phyloP scores from a whole-genome alignment of 2,888 invertebrate genomes.

The Campoplex nolae region DNA sequence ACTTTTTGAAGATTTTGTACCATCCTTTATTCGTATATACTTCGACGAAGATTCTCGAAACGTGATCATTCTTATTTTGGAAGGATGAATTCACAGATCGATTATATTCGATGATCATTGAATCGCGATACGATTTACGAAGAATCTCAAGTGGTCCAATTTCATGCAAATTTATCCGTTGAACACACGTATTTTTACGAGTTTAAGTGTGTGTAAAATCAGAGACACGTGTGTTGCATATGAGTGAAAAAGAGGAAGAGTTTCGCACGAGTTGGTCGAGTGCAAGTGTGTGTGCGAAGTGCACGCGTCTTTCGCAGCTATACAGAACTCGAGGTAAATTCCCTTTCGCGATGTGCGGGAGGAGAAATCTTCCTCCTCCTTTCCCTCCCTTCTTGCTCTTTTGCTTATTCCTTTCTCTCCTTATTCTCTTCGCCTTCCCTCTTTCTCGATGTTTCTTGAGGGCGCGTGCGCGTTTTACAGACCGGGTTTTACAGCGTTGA shows the following conservation, averaged over 20 bases:
- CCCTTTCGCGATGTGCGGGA: constrained; percentile 36
- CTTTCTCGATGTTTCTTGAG: constrained; percentile 47
- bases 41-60: neutral
- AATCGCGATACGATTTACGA: neutral
- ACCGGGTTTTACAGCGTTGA: constrained; percentile 76
- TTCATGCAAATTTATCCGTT: neutral
- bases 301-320: constrained; percentile 38
- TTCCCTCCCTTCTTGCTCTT: constrained; percentile 37
- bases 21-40: neutral
- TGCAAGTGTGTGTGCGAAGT: constrained; percentile 37
- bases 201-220: neutral
- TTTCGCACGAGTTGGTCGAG: constrained; percentile 48
- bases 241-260: constrained; percentile 35
- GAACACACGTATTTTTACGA: neutral
- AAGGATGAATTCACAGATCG: neutral
- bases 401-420: constrained; percentile 7
- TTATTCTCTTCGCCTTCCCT: neutral
- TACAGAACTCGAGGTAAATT: constrained; percentile 52
- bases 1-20: neutral
- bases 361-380: constrained; percentile 14
- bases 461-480: constrained; percentile 81
- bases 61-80: neutral
- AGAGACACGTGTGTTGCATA: constrained; percentile 45
- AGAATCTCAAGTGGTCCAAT: neutral
- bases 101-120: neutral